Evolutionary conservation across 1,140 invertebrate genomes (phyloP).

Genomic region (Phymastichus coffea): DNA sequence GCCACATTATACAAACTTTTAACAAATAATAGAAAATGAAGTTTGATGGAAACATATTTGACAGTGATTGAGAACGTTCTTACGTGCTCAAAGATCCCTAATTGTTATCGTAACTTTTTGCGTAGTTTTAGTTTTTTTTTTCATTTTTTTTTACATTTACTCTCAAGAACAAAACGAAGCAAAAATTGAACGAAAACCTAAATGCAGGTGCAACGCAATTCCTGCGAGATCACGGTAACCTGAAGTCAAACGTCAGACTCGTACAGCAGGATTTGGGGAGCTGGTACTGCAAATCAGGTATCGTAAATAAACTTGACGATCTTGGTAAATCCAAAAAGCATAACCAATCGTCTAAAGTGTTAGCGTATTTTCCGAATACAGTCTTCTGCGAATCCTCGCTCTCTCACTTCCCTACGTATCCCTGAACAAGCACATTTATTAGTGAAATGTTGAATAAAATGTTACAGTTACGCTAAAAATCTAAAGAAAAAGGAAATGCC

Average conservation of each 20-base stretch:
- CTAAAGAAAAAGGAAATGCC: constrained; percentile 1
- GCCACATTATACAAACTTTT: constrained; percentile 16
- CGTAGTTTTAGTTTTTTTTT: not conserved
- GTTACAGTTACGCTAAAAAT: not conserved
- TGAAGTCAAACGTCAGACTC: constrained; percentile 23
- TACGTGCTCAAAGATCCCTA: not conserved
- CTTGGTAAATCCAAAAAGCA: constrained; percentile 8
- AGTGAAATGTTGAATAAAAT: not conserved
- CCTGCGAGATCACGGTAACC: constrained; percentile 28
- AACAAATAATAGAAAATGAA: constrained; percentile 22
- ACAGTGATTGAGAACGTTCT: constrained; percentile 8
- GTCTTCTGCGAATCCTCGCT: constrained; percentile 47
- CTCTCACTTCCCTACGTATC: constrained; percentile 53
- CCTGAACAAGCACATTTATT: constrained; percentile 40
- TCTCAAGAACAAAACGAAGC: constrained; percentile 23
- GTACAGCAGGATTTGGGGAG: constrained; percentile 14
- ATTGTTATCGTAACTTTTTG: not conserved
- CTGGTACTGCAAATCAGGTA: constrained; percentile 27
- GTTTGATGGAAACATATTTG: constrained; percentile 11
- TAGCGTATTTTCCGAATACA: constrained; percentile 49
- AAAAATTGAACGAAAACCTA: constrained; percentile 21
- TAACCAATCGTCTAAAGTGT: constrained; percentile 38
- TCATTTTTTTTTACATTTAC: constrained; percentile 17
- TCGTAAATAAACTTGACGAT: constrained; percentile 24
- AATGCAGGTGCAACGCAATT: constrained; percentile 23